Conservation (phyloP, 1,140 invertebrate species). For the Notospermus geniculatus region DNA sequence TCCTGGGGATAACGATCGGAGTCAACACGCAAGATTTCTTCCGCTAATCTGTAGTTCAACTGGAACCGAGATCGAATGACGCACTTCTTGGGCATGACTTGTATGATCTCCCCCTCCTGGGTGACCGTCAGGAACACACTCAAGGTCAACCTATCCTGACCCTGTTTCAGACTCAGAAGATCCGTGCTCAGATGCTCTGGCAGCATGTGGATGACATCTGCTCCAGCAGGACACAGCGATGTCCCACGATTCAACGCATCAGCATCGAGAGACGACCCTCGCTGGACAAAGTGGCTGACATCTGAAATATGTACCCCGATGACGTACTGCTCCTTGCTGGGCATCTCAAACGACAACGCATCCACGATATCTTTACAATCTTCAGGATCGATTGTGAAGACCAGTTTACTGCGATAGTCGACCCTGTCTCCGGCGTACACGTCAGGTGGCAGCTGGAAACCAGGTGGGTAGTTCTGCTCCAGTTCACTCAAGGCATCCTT, state of each 20-base stretch:
- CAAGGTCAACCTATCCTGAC: constrained; percentile 41
- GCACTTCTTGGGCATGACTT: constrained; percentile 21
- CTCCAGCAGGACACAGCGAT: constrained; percentile 32
- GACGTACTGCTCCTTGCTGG: constrained; percentile 31
- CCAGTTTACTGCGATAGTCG: constrained; percentile 65
- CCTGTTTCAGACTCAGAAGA: constrained; percentile 52
- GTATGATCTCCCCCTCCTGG: constrained; percentile 24
- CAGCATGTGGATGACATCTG: constrained; percentile 50
- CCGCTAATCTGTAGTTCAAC: constrained; percentile 35
- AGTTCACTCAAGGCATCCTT: constrained; percentile 22
- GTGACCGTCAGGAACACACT: constrained; percentile 41
- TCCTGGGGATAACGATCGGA: constrained; percentile 31
- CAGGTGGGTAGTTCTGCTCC: constrained; percentile 16
- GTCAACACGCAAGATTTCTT: constrained; percentile 33
- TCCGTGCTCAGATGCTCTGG: constrained; percentile 49
- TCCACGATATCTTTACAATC: constrained; percentile 98
- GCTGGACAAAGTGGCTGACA: constrained; percentile 44
- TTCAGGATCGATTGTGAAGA: constrained; percentile 94
- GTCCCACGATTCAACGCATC: constrained; percentile 39
- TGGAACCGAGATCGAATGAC: constrained; percentile 38
- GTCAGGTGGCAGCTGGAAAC: constrained; percentile 25
- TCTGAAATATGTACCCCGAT: constrained; percentile 51
- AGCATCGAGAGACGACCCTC: constrained; percentile 37
- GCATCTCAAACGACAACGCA: constrained; percentile 72
- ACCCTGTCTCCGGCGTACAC: constrained; percentile 66